Percentiles rank a stretch among this genome's conserved stretches.
Evolutionary conservation across 2,888 invertebrate genomes (phyloP).

Genomic region (Caenorhabditis panamensis): DNA sequence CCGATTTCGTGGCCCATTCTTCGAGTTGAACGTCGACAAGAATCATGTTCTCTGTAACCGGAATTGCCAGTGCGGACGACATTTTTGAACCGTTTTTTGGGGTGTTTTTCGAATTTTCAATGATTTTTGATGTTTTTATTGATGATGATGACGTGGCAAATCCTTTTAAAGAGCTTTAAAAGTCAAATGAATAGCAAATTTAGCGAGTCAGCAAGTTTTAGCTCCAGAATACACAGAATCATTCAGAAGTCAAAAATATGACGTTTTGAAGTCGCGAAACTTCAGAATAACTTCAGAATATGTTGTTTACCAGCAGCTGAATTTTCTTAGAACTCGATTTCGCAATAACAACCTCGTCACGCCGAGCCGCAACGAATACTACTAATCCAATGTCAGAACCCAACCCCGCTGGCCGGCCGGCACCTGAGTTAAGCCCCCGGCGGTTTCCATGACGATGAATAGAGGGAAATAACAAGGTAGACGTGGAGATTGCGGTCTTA

Average conservation of each 20-base stretch:
- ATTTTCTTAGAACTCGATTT: no score
- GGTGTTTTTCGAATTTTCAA: not conserved
- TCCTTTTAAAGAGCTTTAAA: no score
- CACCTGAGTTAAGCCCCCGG: no score
- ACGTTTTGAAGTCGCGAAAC: no score
- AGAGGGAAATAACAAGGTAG: conserved; percentile 16
- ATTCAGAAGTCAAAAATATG: not conserved
- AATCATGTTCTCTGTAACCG: conserved; percentile 65
- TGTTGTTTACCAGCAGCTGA: no score
- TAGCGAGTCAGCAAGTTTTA: no score
- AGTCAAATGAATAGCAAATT: no score
- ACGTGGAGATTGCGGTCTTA: no score
- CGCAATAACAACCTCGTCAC: not conserved
- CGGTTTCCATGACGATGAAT: conserved; percentile 51
- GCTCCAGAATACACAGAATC: not conserved
- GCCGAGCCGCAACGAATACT: conserved; percentile 19
- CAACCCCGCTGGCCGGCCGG: not conserved
- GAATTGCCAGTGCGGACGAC: conserved; percentile 51
- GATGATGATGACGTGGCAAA: no score
- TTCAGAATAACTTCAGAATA: conserved; percentile 1
- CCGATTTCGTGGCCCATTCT: conserved; percentile 65
- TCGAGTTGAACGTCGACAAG: conserved; percentile 68
- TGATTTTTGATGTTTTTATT: no score
- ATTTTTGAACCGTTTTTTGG: conserved; percentile 21
- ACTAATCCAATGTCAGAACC: not conserved